Base-by-base conservation (phyloP, 2,888 invertebrate species). In the Lathronympha strigana region DNA sequence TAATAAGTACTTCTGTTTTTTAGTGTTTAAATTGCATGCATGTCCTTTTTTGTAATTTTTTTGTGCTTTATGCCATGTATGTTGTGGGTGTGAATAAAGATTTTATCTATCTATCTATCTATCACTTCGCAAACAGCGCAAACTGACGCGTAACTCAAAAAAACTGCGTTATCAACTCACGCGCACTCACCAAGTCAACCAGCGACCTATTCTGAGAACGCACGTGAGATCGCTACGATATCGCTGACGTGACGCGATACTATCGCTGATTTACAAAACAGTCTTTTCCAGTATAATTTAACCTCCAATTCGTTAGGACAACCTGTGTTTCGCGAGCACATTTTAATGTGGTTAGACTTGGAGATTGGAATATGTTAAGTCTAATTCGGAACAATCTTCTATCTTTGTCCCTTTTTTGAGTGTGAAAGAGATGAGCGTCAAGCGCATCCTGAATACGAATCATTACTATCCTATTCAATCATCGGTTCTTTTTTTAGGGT, bases 161-260 rank as follows among this genome's bases (percentile, higher is more conserved):
- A 64, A 53, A 53, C 21, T 23, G 51, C 54, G 45, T 66, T 66
- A 66, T 60, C 66, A 51, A 19, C 25, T 6, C 38, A 33, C 40
- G 36, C 33, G 63, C 58, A 51, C 54, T 54, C 47, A 66, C 53
- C 63, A 64, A 53, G 54, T 49, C 51, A 25, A 38, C 36, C 38
- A 15, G 51, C 50, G 51, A 5, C 40, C 45, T 66, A 66, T 66
- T 66, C 66, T 17, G 66, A 15, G 66, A 61, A 66, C 49, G 47
- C n/a, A 66, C 66, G 66, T 61, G 66, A 66, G 66, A 66, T 66
- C 40, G 60, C 25, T 11, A n/a, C 61, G 66, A 66, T 66, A 61
- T 38, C 47, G 66, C 53, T 17, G 38, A 50, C 64, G 51, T 53
- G 64, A 51, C 36, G 58, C 58, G 64, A 64, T 64, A 58, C 19